Conservation (phyloP, 2,797 vertebrate genomes). For the Lacerta agilis region DNA sequence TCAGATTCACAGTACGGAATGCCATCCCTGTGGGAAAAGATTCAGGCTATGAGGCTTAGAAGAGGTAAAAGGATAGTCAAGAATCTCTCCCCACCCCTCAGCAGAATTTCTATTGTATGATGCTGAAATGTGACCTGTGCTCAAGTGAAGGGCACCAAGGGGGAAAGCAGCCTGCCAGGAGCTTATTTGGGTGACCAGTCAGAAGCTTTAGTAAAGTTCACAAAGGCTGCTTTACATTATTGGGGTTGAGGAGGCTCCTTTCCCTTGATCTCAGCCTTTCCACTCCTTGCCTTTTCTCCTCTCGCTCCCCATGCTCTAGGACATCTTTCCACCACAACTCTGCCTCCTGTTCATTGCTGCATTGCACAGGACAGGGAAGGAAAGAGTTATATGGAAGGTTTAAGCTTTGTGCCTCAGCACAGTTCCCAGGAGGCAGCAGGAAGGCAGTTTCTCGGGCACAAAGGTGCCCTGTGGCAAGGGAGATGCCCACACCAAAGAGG, state of each 20-base stretch:
- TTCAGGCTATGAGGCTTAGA: neutral
- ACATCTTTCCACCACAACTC: neutral
- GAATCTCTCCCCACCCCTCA: neutral
- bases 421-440: no score
- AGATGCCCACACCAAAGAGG: neutral
- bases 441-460: neutral
- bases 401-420: neutral
- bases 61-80: neutral
- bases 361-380: neutral
- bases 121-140: neutral
- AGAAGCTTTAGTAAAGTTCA: neutral
- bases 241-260: neutral
- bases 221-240: neutral
- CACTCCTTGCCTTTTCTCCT: neutral
- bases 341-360: neutral
- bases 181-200: neutral
- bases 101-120: neutral
- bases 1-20: slow-evolving; percentile 96
- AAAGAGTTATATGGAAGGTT: neutral
- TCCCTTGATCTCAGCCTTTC: neutral
- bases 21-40: slow-evolving; percentile 86
- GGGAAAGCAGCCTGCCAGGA: neutral
- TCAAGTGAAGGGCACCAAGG: neutral
- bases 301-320: neutral
- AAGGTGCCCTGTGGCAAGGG: no score